Base-by-base conservation (phyloP, 1,140 invertebrate genomes). In the Coptotermes formosanus region DNA sequence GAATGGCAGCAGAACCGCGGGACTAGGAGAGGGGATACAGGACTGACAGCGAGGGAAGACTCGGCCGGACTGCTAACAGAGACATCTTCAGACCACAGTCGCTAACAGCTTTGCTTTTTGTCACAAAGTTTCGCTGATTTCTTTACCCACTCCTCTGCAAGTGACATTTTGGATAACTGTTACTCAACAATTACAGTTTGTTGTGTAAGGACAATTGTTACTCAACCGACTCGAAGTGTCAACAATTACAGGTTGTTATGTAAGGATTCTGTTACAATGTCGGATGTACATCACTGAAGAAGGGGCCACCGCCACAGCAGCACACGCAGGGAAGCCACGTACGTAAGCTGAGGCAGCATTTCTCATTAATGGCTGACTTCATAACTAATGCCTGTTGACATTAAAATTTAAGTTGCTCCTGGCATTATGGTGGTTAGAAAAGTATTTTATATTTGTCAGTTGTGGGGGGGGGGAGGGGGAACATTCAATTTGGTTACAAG, bases 111-210 rank as follows among this genome's bases (percentile, higher is more conserved):
- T 75, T 0, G 64, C n/a, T 75, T 75, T 75, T 75, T 75, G 64
- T 75, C n/a, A 30, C n/a, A 75, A 75, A n/a, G 0, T 75, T 75
- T 7, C 64, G 14, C 64, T 75, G 6, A 75, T 11, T 75, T 75
- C 16, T 16, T 30, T 25, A 30, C 25, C 6, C 4, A n/a, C 64
- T 75, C 4, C 25, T 14, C 1, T 14, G 59, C 59, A 30, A 8
- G 64, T 75, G 64, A 75, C n/a, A 75, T 75, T 75, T 30, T 75
- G 64, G n/a, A 75, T 75, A 75, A 30, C n/a, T n/a, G 25, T 75
- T 75, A 75, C 25, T 16, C 7, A 75, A 75, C 25, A 75, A 25
- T 25, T 75, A n/a, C n/a, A 6, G 16, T 75, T 75, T 75, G 11
- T 75, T 14, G 38, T 38, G 38, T 38, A 38, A 38, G 38, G 38